Conservation (phyloP, 2,113 vertebrate genomes). For the Lophochroa leadbeateri region DNA sequence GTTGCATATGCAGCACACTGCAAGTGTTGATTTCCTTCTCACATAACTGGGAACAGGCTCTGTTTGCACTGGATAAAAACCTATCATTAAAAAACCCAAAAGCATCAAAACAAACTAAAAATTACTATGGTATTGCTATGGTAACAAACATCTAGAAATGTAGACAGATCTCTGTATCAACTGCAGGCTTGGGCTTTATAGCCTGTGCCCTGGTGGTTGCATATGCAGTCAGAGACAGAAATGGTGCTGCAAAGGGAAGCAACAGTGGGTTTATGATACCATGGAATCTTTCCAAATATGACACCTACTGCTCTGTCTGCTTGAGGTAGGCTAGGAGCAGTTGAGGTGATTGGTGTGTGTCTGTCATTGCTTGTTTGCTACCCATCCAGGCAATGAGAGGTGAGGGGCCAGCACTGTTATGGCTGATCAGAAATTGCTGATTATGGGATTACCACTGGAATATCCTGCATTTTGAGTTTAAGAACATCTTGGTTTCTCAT, state of each 20-base stretch:
- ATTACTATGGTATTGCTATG: slow-evolving; percentile 39
- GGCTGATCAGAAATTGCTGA: background rate
- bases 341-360: background rate
- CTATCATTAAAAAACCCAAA: background rate
- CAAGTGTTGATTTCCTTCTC: background rate
- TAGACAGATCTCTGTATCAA: background rate
- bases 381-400: background rate
- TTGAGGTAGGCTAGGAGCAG: background rate
- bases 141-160: slow-evolving; percentile 40
- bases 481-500: background rate
- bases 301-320: background rate
- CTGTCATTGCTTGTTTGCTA: background rate
- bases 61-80: background rate
- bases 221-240: background rate
- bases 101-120: background rate
- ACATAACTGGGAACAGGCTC: background rate
- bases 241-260: background rate
- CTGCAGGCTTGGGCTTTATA: background rate
- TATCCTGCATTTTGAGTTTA: background rate
- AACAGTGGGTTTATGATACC: background rate
- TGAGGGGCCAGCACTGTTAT: background rate
- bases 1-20: fast-evolving
- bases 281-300: background rate
- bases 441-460: background rate
- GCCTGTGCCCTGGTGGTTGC: background rate